Evolutionary conservation across 2,797 vertebrate genomes (phyloP).

Genomic region (Orestias chungarensis): DNA sequence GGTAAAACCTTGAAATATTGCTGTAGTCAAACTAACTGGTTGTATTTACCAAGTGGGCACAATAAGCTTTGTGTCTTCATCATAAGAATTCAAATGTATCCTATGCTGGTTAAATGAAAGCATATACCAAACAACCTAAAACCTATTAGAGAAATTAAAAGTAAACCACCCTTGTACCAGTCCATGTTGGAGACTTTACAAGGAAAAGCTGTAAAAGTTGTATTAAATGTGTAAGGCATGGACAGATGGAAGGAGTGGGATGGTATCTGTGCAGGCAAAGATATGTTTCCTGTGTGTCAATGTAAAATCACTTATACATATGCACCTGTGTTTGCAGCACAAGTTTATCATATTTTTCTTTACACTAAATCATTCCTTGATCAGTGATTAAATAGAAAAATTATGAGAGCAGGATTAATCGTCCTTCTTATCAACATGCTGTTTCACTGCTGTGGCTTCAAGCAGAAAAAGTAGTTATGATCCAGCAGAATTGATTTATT

Average conservation of each 20-base stretch:
- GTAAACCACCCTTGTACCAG: neutral
- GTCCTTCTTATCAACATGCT: conserved; percentile 2
- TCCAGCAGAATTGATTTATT: neutral
- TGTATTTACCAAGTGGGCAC: no score
- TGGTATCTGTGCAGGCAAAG: conserved; percentile 24
- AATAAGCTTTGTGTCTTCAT: no score
- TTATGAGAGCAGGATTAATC: neutral
- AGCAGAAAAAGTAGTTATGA: conserved; percentile 7
- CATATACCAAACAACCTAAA: neutral
- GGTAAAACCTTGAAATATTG: no score
- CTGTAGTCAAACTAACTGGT: no score
- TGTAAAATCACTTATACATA: conserved; percentile 12
- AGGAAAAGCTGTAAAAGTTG: neutral
- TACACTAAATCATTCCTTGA: conserved; percentile 5
- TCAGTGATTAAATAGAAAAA: conserved; percentile 5
- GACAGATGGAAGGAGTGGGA: conserved; percentile 51
- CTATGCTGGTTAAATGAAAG: neutral
- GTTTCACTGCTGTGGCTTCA: neutral
- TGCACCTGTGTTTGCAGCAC: conserved; percentile 3
- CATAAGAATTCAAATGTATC: neutral
- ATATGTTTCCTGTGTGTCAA: conserved; percentile 14
- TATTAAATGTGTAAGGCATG: no score
- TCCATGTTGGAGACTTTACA: neutral
- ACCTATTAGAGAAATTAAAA: neutral
- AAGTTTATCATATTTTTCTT: conserved; percentile 10